Evolutionary conservation across 2,797 vertebrate species (phyloP).

Genomic region (Clarias laeviceps): DNA sequence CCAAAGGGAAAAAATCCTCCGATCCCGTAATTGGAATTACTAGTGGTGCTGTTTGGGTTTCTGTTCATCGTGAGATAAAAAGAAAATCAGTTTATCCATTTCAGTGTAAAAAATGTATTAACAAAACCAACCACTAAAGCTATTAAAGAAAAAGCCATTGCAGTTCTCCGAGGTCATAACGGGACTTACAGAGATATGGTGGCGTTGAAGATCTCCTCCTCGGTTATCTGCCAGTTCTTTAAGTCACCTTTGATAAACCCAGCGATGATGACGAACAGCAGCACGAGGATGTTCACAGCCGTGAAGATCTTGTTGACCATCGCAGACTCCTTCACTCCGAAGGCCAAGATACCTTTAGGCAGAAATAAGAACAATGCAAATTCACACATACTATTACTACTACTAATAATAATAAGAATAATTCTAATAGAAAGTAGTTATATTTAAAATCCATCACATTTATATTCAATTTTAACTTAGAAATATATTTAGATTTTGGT

Average conservation of each 20-base stretch:
- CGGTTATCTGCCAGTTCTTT: constrained; percentile 77
- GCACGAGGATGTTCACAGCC: constrained; percentile 75
- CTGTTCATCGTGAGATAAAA: not conserved
- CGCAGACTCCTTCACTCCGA: constrained; percentile 85
- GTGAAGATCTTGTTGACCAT: constrained; percentile 85
- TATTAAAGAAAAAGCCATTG: not conserved
- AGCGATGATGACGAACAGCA: constrained; percentile 80
- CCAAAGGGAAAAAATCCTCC: constrained; percentile 86
- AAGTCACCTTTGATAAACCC: constrained; percentile 82
- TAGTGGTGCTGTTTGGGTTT: constrained; percentile 31
- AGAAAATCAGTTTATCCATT: too few relatives aligned
- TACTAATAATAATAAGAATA: not conserved
- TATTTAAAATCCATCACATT: not conserved
- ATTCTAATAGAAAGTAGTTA: not conserved
- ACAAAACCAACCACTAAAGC: not conserved
- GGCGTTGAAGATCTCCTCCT: constrained; percentile 63
- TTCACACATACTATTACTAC: not conserved
- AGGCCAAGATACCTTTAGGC: constrained; percentile 80
- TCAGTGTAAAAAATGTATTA: too few relatives aligned
- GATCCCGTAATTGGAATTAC: constrained; percentile 4
- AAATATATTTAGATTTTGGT: not conserved
- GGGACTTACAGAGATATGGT: constrained; percentile 38
- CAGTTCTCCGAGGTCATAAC: not conserved
- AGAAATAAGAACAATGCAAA: not conserved
- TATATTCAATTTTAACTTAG: not conserved